Conservation (phyloP, 2,113 vertebrate species). For the Solea solea region DNA sequence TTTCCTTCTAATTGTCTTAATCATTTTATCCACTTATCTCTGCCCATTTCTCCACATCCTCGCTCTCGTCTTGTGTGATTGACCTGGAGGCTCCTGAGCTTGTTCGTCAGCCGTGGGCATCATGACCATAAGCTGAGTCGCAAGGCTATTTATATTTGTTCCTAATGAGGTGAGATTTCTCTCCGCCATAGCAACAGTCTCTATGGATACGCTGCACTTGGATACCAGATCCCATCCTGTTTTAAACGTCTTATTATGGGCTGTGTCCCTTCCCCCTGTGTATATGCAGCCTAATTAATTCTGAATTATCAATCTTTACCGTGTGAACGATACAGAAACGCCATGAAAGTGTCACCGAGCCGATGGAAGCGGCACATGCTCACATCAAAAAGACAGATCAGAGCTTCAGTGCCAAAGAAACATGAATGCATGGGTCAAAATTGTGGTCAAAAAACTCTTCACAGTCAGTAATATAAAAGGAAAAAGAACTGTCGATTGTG, state of each 20-base stretch:
- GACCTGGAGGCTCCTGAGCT: slow-evolving; percentile 63
- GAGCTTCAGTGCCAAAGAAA: neutral
- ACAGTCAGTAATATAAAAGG: too few species aligned
- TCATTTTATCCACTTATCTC: slow-evolving; percentile 43
- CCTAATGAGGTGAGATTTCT: slow-evolving; percentile 82
- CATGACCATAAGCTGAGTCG: slow-evolving; percentile 71
- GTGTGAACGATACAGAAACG: slow-evolving; percentile 52
- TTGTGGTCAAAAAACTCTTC: too few species aligned
- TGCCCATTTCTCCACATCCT: slow-evolving; percentile 29
- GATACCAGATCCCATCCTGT: slow-evolving; percentile 77
- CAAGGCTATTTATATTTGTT: slow-evolving; percentile 82
- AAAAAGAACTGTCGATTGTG: too few species aligned
- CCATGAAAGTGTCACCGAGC: slow-evolving; percentile 24
- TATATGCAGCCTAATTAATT: slow-evolving; percentile 73
- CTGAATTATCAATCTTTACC: slow-evolving; percentile 50
- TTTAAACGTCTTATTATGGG: slow-evolving; percentile 79
- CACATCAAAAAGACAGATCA: slow-evolving; percentile 15
- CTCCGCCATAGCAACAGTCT: slow-evolving; percentile 80
- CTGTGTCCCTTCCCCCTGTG: slow-evolving; percentile 56
- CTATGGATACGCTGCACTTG: slow-evolving; percentile 81
- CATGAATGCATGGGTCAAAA: neutral
- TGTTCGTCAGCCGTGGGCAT: slow-evolving; percentile 65
- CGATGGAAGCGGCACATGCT: slow-evolving; percentile 31
- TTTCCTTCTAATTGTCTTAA: slow-evolving; percentile 39
- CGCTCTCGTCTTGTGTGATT: slow-evolving; percentile 43